Conservation (phyloP, 2,888 invertebrate genomes). For the Drosophila dives region DNA sequence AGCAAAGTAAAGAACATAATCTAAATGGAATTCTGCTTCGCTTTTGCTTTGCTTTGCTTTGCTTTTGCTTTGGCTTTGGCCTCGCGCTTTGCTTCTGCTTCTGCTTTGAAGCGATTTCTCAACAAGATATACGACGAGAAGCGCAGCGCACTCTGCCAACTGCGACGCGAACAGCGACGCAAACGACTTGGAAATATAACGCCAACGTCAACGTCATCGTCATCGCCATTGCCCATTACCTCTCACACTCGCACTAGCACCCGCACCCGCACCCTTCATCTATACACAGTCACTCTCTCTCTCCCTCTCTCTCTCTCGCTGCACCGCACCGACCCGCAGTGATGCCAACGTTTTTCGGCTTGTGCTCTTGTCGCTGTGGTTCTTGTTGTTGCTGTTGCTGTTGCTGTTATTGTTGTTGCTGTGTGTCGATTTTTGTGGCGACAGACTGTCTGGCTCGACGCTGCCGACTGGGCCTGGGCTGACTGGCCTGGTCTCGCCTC, state of each 20-base stretch:
- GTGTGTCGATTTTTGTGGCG: slow-evolving; percentile 67
- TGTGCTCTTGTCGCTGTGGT: slow-evolving; percentile 40
- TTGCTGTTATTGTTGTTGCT: slow-evolving; percentile 38
- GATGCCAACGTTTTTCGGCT: slow-evolving; percentile 55
- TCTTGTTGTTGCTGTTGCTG: slow-evolving; percentile 1
- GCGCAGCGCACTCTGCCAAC: slow-evolving; percentile 40
- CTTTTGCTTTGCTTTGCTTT: slow-evolving; percentile 45
- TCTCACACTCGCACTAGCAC: slow-evolving; percentile 3
- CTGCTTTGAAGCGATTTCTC: slow-evolving; percentile 59
- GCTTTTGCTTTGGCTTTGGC: slow-evolving; percentile 2
- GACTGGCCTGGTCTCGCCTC: slow-evolving; percentile 40
- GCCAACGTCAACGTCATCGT: slow-evolving; percentile 26
- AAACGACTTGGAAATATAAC: slow-evolving; percentile 54
- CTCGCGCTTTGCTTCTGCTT: slow-evolving; percentile 48
- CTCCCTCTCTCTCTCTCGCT: background rate
- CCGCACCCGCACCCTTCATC: background rate
- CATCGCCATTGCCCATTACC: slow-evolving; percentile 26
- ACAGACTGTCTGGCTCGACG: slow-evolving; percentile 68
- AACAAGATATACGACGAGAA: slow-evolving; percentile 47
- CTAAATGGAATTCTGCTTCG: slow-evolving; percentile 75
- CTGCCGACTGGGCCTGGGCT: slow-evolving; percentile 46
- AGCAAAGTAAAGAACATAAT: slow-evolving; percentile 62
- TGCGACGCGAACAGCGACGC: slow-evolving; percentile 55
- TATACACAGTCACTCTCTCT: background rate
- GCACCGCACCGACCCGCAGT: slow-evolving; percentile 23